phyloP scores from a whole-genome alignment of 2,113 vertebrate species.

The Halichoeres trimaculatus region DNA sequence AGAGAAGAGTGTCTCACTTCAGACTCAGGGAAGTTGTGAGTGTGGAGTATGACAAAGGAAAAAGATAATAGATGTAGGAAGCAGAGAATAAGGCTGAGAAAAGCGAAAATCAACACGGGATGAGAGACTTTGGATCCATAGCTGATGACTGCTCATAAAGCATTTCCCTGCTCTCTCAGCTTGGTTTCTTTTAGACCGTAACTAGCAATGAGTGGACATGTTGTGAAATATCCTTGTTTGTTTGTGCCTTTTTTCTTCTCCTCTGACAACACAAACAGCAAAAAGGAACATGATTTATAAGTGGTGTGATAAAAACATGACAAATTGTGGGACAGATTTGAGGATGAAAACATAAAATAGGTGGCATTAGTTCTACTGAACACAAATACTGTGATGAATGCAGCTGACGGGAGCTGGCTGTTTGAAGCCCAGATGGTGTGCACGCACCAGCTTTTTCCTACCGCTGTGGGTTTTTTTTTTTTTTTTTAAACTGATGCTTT shows the following conservation, averaged over 20 bases:
- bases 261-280: background rate
- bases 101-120: constrained; percentile 18
- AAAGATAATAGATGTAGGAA: constrained; percentile 10
- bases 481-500: background rate
- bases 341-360: constrained; percentile 8
- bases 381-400: constrained; percentile 8
- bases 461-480: background rate
- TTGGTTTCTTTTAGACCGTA: constrained; percentile 32
- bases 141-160: constrained; percentile 53
- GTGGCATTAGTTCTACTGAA: background rate
- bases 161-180: constrained; percentile 35
- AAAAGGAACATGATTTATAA: background rate
- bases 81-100: constrained; percentile 48
- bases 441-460: constrained; percentile 1
- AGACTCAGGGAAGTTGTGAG: constrained; percentile 13
- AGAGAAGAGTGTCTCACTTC: constrained; percentile 1
- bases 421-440: constrained; percentile 3
- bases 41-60: constrained; percentile 10
- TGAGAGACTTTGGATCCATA: constrained; percentile 13
- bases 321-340: constrained; percentile 12
- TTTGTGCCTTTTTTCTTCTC: background rate
- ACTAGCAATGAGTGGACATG: constrained; percentile 4
- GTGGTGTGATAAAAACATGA: background rate
- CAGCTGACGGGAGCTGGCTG: background rate
- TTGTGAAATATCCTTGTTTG: constrained; percentile 17